Conservation (phyloP, 2,113 vertebrate genomes). For the Gymnogyps californianus region DNA sequence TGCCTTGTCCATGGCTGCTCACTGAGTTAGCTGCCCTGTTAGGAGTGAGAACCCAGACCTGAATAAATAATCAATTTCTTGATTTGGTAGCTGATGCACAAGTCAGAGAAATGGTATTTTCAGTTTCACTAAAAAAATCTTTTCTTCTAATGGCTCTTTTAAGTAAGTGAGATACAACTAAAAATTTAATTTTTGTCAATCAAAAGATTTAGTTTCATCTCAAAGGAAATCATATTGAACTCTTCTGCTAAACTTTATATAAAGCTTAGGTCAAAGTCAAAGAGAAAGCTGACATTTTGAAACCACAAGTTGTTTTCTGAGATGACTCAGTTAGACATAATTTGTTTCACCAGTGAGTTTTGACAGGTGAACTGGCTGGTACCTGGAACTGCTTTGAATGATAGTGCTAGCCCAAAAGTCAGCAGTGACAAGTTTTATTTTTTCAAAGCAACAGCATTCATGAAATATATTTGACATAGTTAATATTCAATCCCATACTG, state of each 20-base stretch:
- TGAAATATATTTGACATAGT: fast-evolving
- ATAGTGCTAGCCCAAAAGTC: not conserved
- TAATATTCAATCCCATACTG: not conserved
- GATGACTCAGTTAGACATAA: not conserved
- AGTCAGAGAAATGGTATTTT: not conserved
- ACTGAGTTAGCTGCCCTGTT: not conserved
- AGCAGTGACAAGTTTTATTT: not conserved
- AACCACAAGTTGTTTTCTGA: not conserved
- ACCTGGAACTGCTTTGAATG: not conserved
- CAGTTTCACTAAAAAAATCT: not conserved
- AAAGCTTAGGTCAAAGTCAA: not conserved
- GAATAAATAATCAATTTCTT: not conserved
- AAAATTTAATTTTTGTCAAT: not conserved
- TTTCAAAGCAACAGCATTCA: not conserved
- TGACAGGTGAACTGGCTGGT: not conserved
- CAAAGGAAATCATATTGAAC: not conserved
- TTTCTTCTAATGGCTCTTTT: not conserved
- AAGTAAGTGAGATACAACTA: not conserved
- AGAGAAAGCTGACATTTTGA: not conserved
- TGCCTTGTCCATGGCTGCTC: not conserved
- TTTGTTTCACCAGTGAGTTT: not conserved
- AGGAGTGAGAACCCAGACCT: not conserved
- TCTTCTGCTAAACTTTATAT: not conserved
- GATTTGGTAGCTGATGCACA: not conserved
- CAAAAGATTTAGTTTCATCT: not conserved